These are phyloP conservation scores for Temnothorax rugatulus DNA, from an alignment of 2,888 invertebrate genomes.

Conservation along the genomic window DNA sequence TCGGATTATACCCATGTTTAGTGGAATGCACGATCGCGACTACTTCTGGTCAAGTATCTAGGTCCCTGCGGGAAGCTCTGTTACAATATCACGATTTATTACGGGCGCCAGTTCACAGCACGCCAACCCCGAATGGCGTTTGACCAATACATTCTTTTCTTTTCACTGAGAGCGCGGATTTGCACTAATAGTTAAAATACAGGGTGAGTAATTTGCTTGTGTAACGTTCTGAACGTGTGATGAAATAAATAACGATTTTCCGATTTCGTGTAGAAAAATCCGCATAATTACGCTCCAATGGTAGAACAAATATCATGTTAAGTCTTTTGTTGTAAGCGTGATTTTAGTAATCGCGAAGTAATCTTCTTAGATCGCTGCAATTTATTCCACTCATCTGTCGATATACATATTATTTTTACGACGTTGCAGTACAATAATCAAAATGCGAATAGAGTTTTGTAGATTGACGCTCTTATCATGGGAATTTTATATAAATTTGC, in stretches of 20 bases:
- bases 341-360: slow-evolving; percentile 16
- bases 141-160: slow-evolving; percentile 80
- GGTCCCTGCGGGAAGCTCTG: slow-evolving; percentile 93
- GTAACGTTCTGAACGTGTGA: background rate
- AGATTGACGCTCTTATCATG: slow-evolving; percentile 9
- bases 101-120: slow-evolving; percentile 88
- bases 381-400: slow-evolving; percentile 14
- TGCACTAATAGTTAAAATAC: slow-evolving; percentile 37
- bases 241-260: slow-evolving; percentile 7
- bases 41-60: slow-evolving; percentile 92
- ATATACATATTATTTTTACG: slow-evolving; percentile 26
- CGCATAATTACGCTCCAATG: background rate
- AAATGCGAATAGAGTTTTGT: slow-evolving; percentile 21
- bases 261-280: background rate
- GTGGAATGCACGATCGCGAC: slow-evolving; percentile 94
- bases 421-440: slow-evolving; percentile 45
- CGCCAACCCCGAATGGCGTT: slow-evolving; percentile 83
- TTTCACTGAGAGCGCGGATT: slow-evolving; percentile 66
- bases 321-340: background rate
- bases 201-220: slow-evolving; percentile 24
- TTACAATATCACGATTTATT: slow-evolving; percentile 95
- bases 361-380: background rate
- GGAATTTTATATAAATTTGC: slow-evolving; percentile 37
- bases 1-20: slow-evolving; percentile 95
- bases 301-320: slow-evolving; percentile 16